Evolutionary conservation across 35 echinoderm and acorn worm genomes (phyloP).

Genomic region (Holothuria glaberrima): DNA sequence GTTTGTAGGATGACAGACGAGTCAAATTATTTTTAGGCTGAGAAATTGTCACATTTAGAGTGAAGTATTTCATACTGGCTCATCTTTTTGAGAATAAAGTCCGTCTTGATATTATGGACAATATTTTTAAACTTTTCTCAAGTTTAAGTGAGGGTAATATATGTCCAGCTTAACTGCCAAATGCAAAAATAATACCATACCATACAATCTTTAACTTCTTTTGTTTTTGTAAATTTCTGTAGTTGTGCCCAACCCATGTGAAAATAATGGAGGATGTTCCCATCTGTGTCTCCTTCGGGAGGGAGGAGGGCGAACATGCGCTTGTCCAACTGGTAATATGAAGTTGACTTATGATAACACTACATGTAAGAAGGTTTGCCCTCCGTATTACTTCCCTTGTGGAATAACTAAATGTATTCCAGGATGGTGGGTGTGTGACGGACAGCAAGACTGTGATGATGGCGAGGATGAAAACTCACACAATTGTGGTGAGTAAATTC

Average conservation of each 20-base stretch:
- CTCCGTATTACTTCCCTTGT: conserved; percentile 63
- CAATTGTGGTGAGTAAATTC: conserved; percentile 90
- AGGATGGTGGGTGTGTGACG: conserved; percentile 51
- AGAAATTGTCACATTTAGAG: too few species aligned
- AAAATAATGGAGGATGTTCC: conserved; percentile 73
- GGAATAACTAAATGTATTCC: conserved; percentile 27
- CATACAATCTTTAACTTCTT: background rate
- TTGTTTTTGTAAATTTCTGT: background rate
- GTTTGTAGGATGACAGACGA: too few species aligned
- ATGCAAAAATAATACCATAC: too few species aligned
- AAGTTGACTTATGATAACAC: conserved; percentile 61
- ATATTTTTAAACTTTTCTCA: too few species aligned
- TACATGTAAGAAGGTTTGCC: conserved; percentile 77
- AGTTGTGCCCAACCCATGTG: conserved; percentile 74
- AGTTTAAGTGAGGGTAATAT: too few species aligned
- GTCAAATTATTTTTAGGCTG: too few species aligned
- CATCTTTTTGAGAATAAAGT: too few species aligned
- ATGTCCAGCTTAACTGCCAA: too few species aligned
- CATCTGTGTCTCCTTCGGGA: conserved; percentile 83
- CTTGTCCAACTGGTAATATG: conserved; percentile 80
- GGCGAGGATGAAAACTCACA: conserved; percentile 44
- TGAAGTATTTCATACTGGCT: too few species aligned
- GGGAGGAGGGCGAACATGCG: conserved; percentile 64
- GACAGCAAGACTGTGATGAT: conserved; percentile 66
- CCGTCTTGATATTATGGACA: too few species aligned